Evolutionary conservation across 35 echinoderm and acorn worm species (phyloP), one percentile per base, ranked within the genome.

Genomic region (Stichopus chloronotus): DNA sequence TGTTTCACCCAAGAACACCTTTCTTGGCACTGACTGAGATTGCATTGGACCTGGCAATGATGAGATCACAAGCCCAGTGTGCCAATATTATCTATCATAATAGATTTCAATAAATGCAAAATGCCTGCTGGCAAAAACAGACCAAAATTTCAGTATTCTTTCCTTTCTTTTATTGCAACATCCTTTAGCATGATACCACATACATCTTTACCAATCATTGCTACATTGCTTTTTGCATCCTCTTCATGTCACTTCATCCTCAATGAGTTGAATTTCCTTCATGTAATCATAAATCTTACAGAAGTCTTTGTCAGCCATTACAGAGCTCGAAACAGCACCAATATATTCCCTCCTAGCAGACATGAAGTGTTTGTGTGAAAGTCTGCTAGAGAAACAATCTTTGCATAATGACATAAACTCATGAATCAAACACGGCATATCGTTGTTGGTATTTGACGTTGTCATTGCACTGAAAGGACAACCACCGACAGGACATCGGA

Each of bases 321-420:
- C 69, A 19, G 69, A n/a, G 7, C 22, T n/a, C 3, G 54, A 14
- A 4, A 58, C 21, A 59, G 56, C 17, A 59, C 8, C 20, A n/a
- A 85, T 17, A 85, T 58, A 22, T 58, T 85, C 55, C 9, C 54
- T 85, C 16, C 82, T n/a, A 23, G 56, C 19, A 85, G 82, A 85
- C 9, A 85, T 9, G 82, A 85, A 85, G 21, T 58, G 56, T 85
- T 58, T n/a, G 24, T 7, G 52, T 22, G 55, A 56, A 6, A 85
- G 57, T 19, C 58, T 85, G 82, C n/a, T 20, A 59, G 8, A 20
- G 58, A 85, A 58, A 57, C 58, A 58, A 53, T 56, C 55, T 58
- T 85, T 85, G 14, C 56, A 58, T 16, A 85, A 4, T 22, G 55
- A 59, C 16, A 85, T 16, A 58, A 85, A 58, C 24, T 85, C 82